Conservation (phyloP, 2,888 invertebrate genomes). For the Cerceris ruficornis region DNA sequence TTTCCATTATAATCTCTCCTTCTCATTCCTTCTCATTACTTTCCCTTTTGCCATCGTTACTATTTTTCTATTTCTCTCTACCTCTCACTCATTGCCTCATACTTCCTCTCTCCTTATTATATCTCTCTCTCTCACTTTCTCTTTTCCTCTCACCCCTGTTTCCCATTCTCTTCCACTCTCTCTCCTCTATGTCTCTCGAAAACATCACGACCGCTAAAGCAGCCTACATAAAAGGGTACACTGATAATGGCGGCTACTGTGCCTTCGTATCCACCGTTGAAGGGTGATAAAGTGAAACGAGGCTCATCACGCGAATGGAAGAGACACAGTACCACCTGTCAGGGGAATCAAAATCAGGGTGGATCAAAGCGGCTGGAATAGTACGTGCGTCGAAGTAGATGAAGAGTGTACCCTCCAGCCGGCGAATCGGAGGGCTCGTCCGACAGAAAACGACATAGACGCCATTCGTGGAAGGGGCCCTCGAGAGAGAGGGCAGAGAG, state of each 20-base stretch:
- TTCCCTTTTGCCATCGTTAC: no score
- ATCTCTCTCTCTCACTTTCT: no score
- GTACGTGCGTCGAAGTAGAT: slow-evolving; percentile 45
- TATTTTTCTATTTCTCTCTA: no score
- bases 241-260: slow-evolving; percentile 43
- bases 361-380: slow-evolving; percentile 57
- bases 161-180: not conserved
- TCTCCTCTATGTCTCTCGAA: slow-evolving; percentile 36
- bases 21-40: no score
- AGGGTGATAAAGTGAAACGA: slow-evolving; percentile 64
- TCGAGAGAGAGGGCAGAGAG: slow-evolving; percentile 6
- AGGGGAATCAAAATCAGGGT: slow-evolving; percentile 55
- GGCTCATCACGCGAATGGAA: slow-evolving; percentile 63
- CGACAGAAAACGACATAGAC: slow-evolving; percentile 34
- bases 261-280: slow-evolving; percentile 31
- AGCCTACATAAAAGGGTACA: slow-evolving; percentile 47
- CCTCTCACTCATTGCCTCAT: no score
- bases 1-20: no score
- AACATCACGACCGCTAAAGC: slow-evolving; percentile 41
- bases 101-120: no score
- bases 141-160: not conserved
- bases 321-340: slow-evolving; percentile 52
- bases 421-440: slow-evolving; percentile 39
- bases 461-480: not conserved
- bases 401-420: slow-evolving; percentile 39